phyloP scores from a whole-genome alignment of 1,140 invertebrate genomes.

The Helicoverpa armigera region DNA sequence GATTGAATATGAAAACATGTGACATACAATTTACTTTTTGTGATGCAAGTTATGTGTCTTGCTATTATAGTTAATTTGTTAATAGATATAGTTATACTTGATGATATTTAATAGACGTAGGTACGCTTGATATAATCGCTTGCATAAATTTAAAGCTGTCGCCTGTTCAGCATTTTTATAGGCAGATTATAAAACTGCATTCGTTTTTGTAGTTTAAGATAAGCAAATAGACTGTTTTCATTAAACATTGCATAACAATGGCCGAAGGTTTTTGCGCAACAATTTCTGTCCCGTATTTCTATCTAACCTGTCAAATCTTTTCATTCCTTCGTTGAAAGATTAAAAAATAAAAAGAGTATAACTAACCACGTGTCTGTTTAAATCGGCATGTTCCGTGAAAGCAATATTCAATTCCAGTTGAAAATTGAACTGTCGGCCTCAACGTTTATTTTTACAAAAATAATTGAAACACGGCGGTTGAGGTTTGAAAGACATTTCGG shows the following conservation, averaged over 20 bases:
- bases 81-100: not conserved
- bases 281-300: no score
- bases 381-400: not conserved
- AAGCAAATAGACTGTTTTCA: no score
- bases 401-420: not conserved
- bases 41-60: not conserved
- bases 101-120: not conserved
- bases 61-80: constrained; percentile 1
- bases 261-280: no score
- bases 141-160: not conserved
- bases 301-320: no score
- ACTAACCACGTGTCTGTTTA: no score
- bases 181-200: no score
- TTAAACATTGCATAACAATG: no score
- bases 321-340: no score
- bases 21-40: not conserved
- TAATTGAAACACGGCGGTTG: not conserved
- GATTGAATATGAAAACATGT: not conserved
- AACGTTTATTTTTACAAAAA: not conserved
- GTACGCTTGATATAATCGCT: not conserved
- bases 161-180: no score
- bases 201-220: no score
- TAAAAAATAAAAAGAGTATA: no score
- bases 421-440: constrained; percentile 2
- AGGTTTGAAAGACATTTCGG: not conserved